These are phyloP conservation scores for Helleia helle DNA, from an alignment of 2,888 invertebrate species.

Conservation along the genomic window DNA sequence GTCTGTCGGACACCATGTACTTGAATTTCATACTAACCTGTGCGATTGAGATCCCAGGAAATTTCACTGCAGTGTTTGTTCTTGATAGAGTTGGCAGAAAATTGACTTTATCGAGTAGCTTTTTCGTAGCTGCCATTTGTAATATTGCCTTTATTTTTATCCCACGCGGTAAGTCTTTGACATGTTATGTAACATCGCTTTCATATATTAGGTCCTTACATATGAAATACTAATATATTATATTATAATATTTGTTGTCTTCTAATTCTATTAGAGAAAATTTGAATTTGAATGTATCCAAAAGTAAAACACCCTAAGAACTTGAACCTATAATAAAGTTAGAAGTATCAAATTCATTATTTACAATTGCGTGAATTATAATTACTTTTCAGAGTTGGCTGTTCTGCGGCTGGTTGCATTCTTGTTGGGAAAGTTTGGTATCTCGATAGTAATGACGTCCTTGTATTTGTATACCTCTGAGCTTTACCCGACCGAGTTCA, in stretches of 20 bases:
- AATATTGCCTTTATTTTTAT: constrained; percentile 23
- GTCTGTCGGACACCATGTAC: constrained; percentile 77
- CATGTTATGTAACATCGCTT: no score
- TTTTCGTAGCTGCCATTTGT: constrained; percentile 29
- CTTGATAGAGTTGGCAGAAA: constrained; percentile 75
- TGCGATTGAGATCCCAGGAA: constrained; percentile 80
- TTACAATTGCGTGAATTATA: neutral
- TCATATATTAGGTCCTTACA: no score
- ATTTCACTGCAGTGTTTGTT: constrained; percentile 72
- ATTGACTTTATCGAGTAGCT: constrained; percentile 69
- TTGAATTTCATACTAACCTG: constrained; percentile 76
- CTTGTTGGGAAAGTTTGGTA: constrained; percentile 77
- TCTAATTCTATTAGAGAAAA: no score
- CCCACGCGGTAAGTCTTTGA: constrained; percentile 23
- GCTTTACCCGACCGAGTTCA: constrained; percentile 80
- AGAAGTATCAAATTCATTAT: no score
- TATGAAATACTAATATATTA: no score
- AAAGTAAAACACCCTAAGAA: no score
- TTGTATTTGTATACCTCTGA: constrained; percentile 80
- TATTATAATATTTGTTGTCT: no score
- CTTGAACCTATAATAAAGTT: no score
- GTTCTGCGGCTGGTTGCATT: constrained; percentile 56
- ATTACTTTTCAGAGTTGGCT: constrained; percentile 12
- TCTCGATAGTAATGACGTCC: constrained; percentile 77
- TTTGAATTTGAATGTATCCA: no score